Evolutionary conservation across 2,888 invertebrate genomes (phyloP), one percentile per base, ranked within the genome.

Genomic region (Copidosoma aretas): DNA sequence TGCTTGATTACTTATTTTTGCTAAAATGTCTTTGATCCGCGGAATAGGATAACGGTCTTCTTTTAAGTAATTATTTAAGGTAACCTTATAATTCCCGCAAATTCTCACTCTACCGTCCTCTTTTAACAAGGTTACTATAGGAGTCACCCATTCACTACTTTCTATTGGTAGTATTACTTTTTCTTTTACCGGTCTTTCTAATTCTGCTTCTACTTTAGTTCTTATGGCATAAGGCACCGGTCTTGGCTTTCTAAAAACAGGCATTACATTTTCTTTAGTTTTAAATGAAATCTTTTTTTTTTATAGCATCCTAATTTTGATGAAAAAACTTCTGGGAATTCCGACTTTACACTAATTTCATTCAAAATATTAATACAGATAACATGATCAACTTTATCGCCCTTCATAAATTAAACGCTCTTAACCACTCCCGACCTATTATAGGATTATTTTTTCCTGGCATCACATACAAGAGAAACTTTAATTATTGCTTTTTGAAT

Each of bases 11-110:
- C 71, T 67, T 1, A 74, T 49, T 39, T 71, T 70, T 8, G 74
- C 72, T 68, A 76, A 78, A 21, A 78, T 60, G 21, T 78, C 75
- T 17, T 77, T 76, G 10, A 78, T 77, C 14, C 76, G 64, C 0
- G 78, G 78, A 22, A 77, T 60, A 0, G 77, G 78, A 64, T 80
- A 72, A 32, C 76, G 76, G n/a, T 75, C 68, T 60, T 79, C 71
- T 12, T 72, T 58, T 2, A 79, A 25, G 25, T 68, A 51, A 32
- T 75, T 74, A 72, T 81, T 79, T 5, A 79, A 32, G 1, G 77
- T 78, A 1, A 75, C 66, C 60, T 77, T 75, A 68, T 75, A 74
- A 73, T 77, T 72, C 1, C 71, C 75, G 60, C 76, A 78, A 32
- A 74, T 32, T 51, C 76, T 66, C 0, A 74, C 52, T 21, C 17